Base-by-base conservation (phyloP, 2,888 invertebrate genomes). In the Philonicus albiceps region DNA sequence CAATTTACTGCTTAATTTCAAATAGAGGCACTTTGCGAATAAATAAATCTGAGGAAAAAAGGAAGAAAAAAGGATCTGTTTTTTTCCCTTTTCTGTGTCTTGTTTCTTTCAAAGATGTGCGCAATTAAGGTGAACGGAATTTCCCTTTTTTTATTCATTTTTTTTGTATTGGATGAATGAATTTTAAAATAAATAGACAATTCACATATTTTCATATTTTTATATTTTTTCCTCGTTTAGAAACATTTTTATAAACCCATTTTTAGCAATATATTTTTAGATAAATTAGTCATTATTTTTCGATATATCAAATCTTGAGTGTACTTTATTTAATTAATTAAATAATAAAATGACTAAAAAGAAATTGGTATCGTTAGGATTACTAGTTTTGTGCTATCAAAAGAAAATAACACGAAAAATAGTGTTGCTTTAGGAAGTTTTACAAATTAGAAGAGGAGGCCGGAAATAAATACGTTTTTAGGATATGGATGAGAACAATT, bases 1-100 rank as follows among this genome's bases (percentile, higher is more conserved):
- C 64, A 86, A 86, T 86, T 86, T 86, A 27, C 78, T 86, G 86
- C 76, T 78, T 86, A 76, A 86, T 86, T 86, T 86, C 86, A 86
- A 78, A 76, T 74, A 27, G 85, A 85, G 73, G 85, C 74, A 74
- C 74, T 85, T 85, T 74, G 85, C 74, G 74, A 85, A 85, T 74
- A 85, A 85, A 85, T 74, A 85, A 74, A 83, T 64, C 31, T 49
- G 31, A 83, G 72, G 64, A 34, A 83, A 37, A 83, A 83, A 53
- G 53, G 37, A 37, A 37, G n/a, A 37, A 55, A 64, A 64, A 64
- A 22, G 64, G 53, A 4, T 43, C 27, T 64, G 27, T 3, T 16
- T 49, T 64, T 22, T 27, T 64, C 22, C 64, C 64, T 64, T 64
- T 64, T 64, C 22, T 27, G 64, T 64, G 64, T 64, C 64, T 64